A percentile compares a stretch with the other conserved stretches of the same genome.
phyloP scores from a whole-genome alignment of 2,113 vertebrate genomes.

The Cavia porcellus region DNA sequence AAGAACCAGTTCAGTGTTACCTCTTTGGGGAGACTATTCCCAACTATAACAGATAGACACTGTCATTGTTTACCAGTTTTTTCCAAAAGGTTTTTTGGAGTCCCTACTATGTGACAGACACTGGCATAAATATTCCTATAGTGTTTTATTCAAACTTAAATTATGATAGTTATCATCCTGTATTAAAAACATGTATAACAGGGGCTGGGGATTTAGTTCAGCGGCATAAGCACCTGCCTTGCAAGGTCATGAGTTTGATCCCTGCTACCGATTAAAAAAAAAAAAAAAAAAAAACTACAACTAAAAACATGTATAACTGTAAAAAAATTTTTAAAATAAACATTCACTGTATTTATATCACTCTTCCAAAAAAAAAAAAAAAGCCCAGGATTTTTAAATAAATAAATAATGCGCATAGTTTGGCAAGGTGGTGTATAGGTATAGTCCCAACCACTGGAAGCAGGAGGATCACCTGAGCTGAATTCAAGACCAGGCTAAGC shows the following conservation, averaged over 20 bases:
- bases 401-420: not conserved
- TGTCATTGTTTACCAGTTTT: not conserved
- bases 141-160: not conserved
- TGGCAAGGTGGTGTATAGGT: not conserved
- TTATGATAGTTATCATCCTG: not conserved
- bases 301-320: no score
- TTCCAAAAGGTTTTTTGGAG: not conserved
- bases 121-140: not conserved
- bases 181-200: constrained; percentile 31
- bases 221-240: no score
- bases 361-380: no score
- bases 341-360: no score
- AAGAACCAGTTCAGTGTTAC: not conserved
- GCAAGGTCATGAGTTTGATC: no score
- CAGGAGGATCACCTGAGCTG: no score
- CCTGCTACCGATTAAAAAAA: no score
- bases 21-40: not conserved
- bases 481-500: no score
- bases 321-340: no score
- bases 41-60: not conserved
- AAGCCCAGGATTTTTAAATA: no score
- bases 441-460: not conserved
- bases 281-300: no score
- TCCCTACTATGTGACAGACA: not conserved
- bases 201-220: no score